Evolutionary conservation across 1,140 invertebrate species (phyloP), one percentile per base, ranked within the genome.

Genomic region (Belonocnema kinseyi): DNA sequence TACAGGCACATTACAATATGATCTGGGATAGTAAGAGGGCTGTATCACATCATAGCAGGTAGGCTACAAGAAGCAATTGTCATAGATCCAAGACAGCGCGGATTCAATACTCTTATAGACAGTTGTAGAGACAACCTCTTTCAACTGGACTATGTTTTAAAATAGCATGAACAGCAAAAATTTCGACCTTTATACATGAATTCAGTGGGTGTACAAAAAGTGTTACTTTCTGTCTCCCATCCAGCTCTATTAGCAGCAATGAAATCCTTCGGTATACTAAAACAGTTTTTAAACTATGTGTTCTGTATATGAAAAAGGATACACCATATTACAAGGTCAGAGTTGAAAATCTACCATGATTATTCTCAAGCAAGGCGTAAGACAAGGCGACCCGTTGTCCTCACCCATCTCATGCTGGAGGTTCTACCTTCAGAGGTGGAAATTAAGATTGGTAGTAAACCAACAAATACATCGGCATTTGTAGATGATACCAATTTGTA

Each of bases 401-500:
- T 85, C 85, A 0, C n/a, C 83, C 0, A 50, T 5, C 52, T 12
- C 0, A 7, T 86, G 5, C 56, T 87, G 0, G 40, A 58, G 10
- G 19, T 61, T 0, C 19, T 90, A 8, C 82, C 84, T 10, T 50
- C 72, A 3, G 73, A 77, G 2, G 77, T 87, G 0, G 88, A 87
- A 0, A 80, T 85, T 17, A 58, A 77, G 5, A 21, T 88, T 1
- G 82, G 79, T 1, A 73, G 54, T 2, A 66, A 76, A 14, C 75
- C 40, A 3, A 50, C 86, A 1, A 83, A 85, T 0, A 75, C 82
- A 0, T 73, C 91, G n/a, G 90, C 88, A 0, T 92, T 88, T 72
- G 90, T 90, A 0, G 91, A 91, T 61, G 91, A 92, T 74, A 52
- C 92, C 6, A 75, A 89, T 13, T 77, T 92, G 2, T 14, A 92